Evolutionary conservation across 2,797 vertebrate genomes (phyloP).

Genomic region (Babyrousa celebensis): DNA sequence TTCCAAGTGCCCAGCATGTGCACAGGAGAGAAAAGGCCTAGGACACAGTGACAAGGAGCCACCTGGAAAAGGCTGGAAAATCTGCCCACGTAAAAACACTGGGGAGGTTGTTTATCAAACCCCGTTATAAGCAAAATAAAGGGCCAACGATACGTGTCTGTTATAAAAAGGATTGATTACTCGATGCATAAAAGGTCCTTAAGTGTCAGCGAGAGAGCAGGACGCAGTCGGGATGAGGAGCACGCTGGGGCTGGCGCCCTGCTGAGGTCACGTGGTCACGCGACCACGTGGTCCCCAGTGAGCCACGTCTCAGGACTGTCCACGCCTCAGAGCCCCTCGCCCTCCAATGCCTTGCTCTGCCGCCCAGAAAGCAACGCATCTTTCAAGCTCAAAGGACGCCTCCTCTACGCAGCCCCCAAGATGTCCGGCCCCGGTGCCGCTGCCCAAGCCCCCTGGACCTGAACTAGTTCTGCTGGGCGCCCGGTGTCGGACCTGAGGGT

Average conservation of each 20-base stretch:
- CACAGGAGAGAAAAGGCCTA: neutral
- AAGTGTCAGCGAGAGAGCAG: neutral
- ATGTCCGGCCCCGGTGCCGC: neutral
- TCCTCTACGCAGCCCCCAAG: neutral
- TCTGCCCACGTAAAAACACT: neutral
- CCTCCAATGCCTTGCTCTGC: neutral
- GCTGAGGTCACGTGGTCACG: no score
- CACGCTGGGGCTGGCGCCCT: neutral
- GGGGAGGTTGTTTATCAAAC: neutral
- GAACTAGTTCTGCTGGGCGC: neutral
- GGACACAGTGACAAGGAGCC: neutral
- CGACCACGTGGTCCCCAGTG: neutral
- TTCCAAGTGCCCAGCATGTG: neutral
- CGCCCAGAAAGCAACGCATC: neutral
- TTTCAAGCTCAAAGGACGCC: neutral
- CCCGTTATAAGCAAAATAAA: neutral
- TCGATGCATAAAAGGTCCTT: constrained; percentile 15
- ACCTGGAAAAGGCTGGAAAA: neutral
- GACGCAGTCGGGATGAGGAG: neutral
- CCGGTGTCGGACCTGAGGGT: neutral
- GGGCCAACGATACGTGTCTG: neutral
- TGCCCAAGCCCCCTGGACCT: neutral
- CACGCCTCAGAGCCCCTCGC: neutral
- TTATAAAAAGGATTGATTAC: neutral
- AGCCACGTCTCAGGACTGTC: neutral